A percentile compares a stretch with the other conserved stretches of the same genome.
Evolutionary conservation across 2,888 invertebrate genomes (phyloP).

Genomic region (Andrena hattorfiana): DNA sequence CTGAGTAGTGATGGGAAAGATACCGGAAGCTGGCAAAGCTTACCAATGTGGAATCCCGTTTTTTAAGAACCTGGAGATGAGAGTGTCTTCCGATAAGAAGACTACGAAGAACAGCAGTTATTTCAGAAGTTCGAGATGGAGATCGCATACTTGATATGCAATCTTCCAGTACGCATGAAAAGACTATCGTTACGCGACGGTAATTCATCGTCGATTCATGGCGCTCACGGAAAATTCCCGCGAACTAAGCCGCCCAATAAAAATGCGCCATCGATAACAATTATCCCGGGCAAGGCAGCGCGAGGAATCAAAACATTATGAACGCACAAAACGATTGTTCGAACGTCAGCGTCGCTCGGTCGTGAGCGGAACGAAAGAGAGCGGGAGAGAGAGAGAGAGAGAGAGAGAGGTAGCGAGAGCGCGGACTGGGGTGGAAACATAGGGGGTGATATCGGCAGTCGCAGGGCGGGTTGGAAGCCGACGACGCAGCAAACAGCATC

Average conservation of each 20-base stretch:
- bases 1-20: too few species aligned
- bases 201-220: not conserved
- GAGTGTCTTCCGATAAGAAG: too few species aligned
- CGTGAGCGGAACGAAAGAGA: constrained; percentile 53
- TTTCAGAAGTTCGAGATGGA: too few species aligned
- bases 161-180: not conserved
- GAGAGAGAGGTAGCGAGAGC: not conserved
- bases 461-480: constrained; percentile 68
- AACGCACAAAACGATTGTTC: constrained; percentile 70
- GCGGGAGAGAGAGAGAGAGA: constrained; percentile 42
- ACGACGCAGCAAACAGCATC: constrained; percentile 77
- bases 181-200: not conserved
- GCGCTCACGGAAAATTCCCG: not conserved
- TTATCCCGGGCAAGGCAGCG: constrained; percentile 47
- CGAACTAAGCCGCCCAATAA: not conserved
- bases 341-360: constrained; percentile 67
- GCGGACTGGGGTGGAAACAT: constrained; percentile 14
- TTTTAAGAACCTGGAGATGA: too few species aligned
- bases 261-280: constrained; percentile 49
- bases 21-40: too few species aligned
- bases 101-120: too few species aligned
- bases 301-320: constrained; percentile 64
- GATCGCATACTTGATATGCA: not conserved
- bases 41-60: too few species aligned
- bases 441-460: constrained; percentile 49